Conservation (phyloP, 2,797 vertebrate species). For the Pantherophis vulpinus region DNA sequence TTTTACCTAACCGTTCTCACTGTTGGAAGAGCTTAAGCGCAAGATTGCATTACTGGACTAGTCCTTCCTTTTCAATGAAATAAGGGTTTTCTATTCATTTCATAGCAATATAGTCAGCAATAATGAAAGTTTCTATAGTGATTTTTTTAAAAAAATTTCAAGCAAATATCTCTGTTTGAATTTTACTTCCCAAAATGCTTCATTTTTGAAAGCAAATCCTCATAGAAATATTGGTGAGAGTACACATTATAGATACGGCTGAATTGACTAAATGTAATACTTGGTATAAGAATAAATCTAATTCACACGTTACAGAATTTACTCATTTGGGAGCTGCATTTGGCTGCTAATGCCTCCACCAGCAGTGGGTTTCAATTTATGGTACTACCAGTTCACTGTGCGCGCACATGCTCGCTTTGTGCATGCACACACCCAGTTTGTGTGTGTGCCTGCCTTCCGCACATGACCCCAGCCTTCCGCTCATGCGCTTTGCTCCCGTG, state of each 20-base stretch:
- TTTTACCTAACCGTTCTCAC: conserved; percentile 60
- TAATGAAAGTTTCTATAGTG: not conserved
- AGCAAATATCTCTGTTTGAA: not conserved
- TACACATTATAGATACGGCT: not conserved
- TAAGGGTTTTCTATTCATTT: not conserved
- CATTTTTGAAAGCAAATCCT: not conserved
- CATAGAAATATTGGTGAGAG: not conserved
- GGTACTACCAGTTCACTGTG: too few relatives aligned
- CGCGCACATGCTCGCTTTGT: too few relatives aligned
- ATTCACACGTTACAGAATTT: not conserved
- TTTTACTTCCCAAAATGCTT: not conserved
- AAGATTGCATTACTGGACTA: conserved; percentile 33
- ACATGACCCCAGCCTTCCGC: too few relatives aligned
- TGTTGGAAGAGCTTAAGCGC: conserved; percentile 43
- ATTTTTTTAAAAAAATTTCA: not conserved
- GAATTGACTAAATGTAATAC: not conserved
- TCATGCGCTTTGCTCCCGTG: too few relatives aligned
- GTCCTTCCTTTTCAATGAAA: conserved; percentile 18
- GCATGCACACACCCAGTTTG: too few relatives aligned
- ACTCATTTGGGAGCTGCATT: not conserved
- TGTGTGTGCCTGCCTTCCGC: too few relatives aligned
- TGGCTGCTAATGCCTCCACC: not conserved
- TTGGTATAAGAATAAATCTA: not conserved
- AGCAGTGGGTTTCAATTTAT: too few relatives aligned
- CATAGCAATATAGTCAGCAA: not conserved